A percentile compares a stretch with the other conserved stretches of the same genome.
These are phyloP conservation scores for Thera britannica DNA, from an alignment of 2,888 invertebrate species.

Conservation along the genomic window DNA sequence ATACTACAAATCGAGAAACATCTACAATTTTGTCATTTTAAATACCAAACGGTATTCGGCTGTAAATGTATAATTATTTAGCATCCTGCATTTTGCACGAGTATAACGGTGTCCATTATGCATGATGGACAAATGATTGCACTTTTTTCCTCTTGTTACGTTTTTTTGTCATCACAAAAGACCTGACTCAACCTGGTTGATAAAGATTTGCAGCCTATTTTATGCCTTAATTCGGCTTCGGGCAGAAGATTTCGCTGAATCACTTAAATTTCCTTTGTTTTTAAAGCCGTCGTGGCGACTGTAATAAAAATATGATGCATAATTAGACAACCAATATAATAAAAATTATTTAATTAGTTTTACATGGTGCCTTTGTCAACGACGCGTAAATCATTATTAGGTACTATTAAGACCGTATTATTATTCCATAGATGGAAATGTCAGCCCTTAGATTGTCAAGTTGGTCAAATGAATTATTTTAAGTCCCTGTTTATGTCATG, in stretches of 20 bases:
- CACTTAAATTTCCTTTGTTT: too few relatives aligned
- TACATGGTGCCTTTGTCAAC: too few relatives aligned
- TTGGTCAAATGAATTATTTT: too few relatives aligned
- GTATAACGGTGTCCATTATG: conserved; percentile 73
- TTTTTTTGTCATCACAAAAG: conserved; percentile 34
- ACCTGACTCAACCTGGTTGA: conserved; percentile 9
- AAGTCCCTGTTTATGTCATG: too few relatives aligned
- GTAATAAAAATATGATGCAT: too few relatives aligned
- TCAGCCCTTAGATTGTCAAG: too few relatives aligned
- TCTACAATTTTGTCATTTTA: conserved; percentile 41
- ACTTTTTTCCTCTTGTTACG: conserved; percentile 49
- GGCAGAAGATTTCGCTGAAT: background rate
- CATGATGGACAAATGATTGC: conserved; percentile 79
- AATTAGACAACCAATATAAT: too few relatives aligned
- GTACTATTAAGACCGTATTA: too few relatives aligned
- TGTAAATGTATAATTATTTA: conserved; percentile 77
- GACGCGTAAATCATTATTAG: too few relatives aligned
- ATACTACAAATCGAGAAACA: conserved; percentile 10
- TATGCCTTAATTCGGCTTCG: conserved; percentile 12
- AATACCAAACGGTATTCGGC: conserved; percentile 65
- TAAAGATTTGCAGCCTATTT: conserved; percentile 9
- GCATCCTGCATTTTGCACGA: conserved; percentile 69
- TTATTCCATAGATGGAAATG: too few relatives aligned
- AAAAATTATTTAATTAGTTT: too few relatives aligned
- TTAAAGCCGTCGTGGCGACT: too few relatives aligned